These are phyloP conservation scores for Chrysomela aeneicollis DNA, from an alignment of 2,888 invertebrate species.

Conservation along the genomic window DNA sequence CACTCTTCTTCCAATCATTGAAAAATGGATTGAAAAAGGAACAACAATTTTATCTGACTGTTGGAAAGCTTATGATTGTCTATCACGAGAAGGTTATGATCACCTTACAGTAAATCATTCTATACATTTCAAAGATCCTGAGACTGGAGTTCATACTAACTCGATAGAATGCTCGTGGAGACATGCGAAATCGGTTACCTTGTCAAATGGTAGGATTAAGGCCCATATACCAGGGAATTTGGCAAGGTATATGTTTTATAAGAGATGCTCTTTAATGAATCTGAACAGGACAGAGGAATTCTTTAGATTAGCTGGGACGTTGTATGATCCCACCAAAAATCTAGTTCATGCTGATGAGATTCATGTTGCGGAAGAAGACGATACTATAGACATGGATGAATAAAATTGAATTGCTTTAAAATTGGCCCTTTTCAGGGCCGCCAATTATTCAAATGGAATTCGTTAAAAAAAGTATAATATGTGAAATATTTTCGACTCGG, in stretches of 20 bases:
- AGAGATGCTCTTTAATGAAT: not conserved
- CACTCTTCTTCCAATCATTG: not conserved
- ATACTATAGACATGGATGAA: too few relatives aligned
- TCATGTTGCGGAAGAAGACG: not conserved
- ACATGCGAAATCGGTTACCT: not conserved
- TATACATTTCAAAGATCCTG: not conserved
- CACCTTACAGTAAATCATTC: conserved; percentile 14
- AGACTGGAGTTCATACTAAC: not conserved
- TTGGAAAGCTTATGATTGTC: not conserved
- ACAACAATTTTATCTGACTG: not conserved
- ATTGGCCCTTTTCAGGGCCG: too few relatives aligned
- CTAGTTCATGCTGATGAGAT: not conserved
- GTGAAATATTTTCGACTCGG: too few relatives aligned
- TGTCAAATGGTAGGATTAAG: not conserved
- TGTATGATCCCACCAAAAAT: not conserved
- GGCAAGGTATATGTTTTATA: too few relatives aligned
- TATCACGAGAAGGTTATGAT: conserved; percentile 1
- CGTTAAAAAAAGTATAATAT: too few relatives aligned
- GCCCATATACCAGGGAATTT: too few relatives aligned
- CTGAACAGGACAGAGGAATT: not conserved
- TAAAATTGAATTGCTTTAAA: too few relatives aligned
- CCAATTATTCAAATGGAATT: too few relatives aligned
- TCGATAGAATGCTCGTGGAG: conserved; percentile 2
- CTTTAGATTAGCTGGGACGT: not conserved
- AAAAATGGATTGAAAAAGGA: not conserved